Percentiles rank a stretch among this genome's conserved stretches.
phyloP scores from a whole-genome alignment of 2,797 vertebrate species.

The Halcyon badia region DNA sequence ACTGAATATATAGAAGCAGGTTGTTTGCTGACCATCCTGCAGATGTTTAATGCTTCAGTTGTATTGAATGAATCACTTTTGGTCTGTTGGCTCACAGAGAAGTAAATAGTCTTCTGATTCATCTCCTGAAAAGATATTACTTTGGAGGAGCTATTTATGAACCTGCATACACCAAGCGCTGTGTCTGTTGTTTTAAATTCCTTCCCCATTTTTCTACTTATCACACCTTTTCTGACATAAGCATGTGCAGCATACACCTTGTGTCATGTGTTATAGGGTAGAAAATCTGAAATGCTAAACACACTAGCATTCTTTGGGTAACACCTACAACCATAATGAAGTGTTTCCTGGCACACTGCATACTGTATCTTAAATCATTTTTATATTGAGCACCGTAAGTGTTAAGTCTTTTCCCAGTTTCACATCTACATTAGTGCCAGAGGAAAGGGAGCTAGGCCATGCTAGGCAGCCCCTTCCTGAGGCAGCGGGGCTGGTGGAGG shows the following conservation, averaged over 20 bases:
- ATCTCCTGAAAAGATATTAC: not conserved
- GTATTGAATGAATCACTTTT: not conserved
- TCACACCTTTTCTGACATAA: constrained; percentile 46
- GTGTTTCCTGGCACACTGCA: constrained; percentile 40
- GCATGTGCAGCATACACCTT: constrained; percentile 2
- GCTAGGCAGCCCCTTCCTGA: not conserved
- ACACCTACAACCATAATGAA: constrained; percentile 54
- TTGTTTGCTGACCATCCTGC: constrained; percentile 16
- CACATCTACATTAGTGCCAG: not conserved
- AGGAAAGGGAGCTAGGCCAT: not conserved
- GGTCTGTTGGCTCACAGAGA: not conserved
- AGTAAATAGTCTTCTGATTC: constrained; percentile 4
- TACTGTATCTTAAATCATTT: constrained; percentile 38
- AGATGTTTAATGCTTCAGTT: constrained; percentile 19
- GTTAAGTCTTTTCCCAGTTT: not conserved
- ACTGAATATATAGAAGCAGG: not conserved
- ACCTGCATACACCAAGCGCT: not conserved
- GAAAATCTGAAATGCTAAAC: constrained; percentile 32
- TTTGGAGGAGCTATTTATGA: constrained; percentile 33
- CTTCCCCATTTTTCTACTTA: constrained; percentile 6
- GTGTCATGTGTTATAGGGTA: constrained; percentile 2
- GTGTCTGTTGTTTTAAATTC: constrained; percentile 24
- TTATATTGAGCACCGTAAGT: not conserved
- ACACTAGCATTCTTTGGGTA: not conserved
- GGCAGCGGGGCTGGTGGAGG: not conserved